A percentile compares a stretch with the other conserved stretches of the same genome.
Evolutionary conservation across 2,113 vertebrate species (phyloP).

Genomic region (Aptenodytes patagonicus): DNA sequence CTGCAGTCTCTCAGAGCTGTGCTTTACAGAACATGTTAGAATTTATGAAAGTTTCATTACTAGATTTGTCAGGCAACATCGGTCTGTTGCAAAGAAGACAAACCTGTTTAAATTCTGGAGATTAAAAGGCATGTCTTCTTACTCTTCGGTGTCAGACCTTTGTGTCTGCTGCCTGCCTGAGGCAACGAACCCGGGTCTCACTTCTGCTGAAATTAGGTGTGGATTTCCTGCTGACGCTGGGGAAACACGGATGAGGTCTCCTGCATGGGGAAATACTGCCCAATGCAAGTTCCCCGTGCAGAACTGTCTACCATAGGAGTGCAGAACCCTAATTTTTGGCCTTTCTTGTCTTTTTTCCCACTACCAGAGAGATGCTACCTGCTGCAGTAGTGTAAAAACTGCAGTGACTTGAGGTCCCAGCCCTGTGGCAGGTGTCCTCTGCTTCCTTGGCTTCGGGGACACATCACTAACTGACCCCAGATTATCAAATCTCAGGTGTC

Average conservation of each 20-base stretch:
- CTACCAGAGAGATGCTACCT: background rate
- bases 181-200: background rate
- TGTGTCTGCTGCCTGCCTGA: background rate
- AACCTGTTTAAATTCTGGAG: background rate
- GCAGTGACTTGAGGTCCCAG: background rate
- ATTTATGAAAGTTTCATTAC: conserved; percentile 35
- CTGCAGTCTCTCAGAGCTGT: background rate
- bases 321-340: background rate
- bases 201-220: background rate
- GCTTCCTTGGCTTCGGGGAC: background rate
- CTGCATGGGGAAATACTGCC: background rate
- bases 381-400: background rate
- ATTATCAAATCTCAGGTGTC: background rate
- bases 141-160: background rate
- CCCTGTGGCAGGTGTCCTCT: background rate
- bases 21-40: background rate
- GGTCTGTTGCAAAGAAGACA: background rate
- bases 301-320: background rate
- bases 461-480: background rate
- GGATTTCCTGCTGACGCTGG: background rate
- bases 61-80: conserved; percentile 13
- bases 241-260: background rate
- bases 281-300: background rate
- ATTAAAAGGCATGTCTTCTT: background rate
- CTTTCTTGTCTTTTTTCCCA: background rate